Percentiles rank a stretch among this genome's conserved stretches.
These are phyloP conservation scores for Drosophila novamexicana DNA, from an alignment of 1,140 invertebrate species.

Conservation along the genomic window DNA sequence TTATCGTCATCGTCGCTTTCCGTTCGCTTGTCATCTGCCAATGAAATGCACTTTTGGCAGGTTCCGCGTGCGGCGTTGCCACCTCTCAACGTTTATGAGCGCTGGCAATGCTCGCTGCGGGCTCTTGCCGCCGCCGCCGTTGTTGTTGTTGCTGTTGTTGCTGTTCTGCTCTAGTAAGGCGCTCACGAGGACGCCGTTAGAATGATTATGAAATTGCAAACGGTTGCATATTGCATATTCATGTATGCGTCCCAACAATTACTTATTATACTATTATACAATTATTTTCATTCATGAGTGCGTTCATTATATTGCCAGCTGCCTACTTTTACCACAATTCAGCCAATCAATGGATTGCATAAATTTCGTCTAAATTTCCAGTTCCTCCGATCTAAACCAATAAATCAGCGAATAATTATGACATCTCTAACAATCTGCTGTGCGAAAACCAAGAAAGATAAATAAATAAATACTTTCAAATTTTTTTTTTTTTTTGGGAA, in stretches of 20 bases:
- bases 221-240: slow-evolving; percentile 50
- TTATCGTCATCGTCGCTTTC: slow-evolving; percentile 8
- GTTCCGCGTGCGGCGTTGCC: slow-evolving; percentile 5
- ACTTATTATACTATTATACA: slow-evolving; percentile 61
- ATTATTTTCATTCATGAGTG: slow-evolving; percentile 63
- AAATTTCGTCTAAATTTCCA: slow-evolving; percentile 51
- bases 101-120: neutral
- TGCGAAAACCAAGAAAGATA: slow-evolving; percentile 15
- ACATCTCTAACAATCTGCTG: slow-evolving; percentile 36
- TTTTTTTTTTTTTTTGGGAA: slow-evolving; percentile 25
- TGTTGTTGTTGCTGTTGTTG: slow-evolving; percentile 31
- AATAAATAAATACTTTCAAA: slow-evolving; percentile 45
- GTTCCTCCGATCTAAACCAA: slow-evolving; percentile 1
- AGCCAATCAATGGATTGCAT: slow-evolving; percentile 52
- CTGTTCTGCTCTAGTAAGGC: slow-evolving; percentile 74
- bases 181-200: slow-evolving; percentile 55
- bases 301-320: neutral
- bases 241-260: slow-evolving; percentile 45
- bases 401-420: slow-evolving; percentile 51
- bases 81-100: slow-evolving; percentile 17
- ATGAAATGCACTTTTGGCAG: slow-evolving; percentile 29
- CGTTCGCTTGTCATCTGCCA: slow-evolving; percentile 16
- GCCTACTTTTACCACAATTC: slow-evolving; percentile 15
- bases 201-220: slow-evolving; percentile 72
- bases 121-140: neutral